These are phyloP conservation scores for Aphelenchoides avenae DNA, from an alignment of 1,140 invertebrate genomes.

Conservation along the genomic window DNA sequence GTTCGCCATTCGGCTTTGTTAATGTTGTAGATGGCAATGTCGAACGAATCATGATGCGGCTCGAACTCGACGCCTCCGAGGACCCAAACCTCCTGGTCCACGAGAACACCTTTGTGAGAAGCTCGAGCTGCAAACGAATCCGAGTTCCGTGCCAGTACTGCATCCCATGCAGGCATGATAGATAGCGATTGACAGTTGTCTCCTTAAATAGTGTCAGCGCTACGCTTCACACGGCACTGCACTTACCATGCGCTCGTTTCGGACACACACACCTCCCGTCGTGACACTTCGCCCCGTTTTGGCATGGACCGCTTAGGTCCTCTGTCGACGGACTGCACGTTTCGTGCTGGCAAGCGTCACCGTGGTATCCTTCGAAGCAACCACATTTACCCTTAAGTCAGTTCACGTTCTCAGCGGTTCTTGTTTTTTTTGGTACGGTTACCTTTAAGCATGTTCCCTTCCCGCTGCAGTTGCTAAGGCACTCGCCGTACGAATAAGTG, in stretches of 20 bases:
- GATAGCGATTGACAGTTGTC: constrained; percentile 12
- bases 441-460: too few species aligned
- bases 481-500: constrained; percentile 44
- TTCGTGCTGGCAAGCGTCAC: constrained; percentile 1
- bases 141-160: constrained; percentile 6
- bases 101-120: constrained; percentile 41
- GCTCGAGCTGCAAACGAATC: constrained; percentile 37
- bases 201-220: constrained; percentile 2
- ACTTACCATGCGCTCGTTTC: constrained; percentile 5
- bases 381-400: constrained; percentile 15
- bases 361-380: constrained; percentile 9
- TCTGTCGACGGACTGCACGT: constrained; percentile 14
- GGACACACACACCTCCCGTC: constrained; percentile 18
- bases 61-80: constrained; percentile 44
- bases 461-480: constrained; percentile 46
- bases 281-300: neutral
- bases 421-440: too few species aligned
- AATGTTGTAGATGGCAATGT: constrained; percentile 35
- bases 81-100: constrained; percentile 47
- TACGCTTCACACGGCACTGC: neutral
- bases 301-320: constrained; percentile 1
- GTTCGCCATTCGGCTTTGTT: constrained; percentile 14
- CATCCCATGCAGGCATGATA: constrained; percentile 10
- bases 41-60: constrained; percentile 9
- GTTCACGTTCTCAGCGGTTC: too few species aligned